Percentiles rank a stretch among this genome's conserved stretches.
phyloP scores from a whole-genome alignment of 2,797 vertebrate species.

The Hoplostethus mediterraneus region DNA sequence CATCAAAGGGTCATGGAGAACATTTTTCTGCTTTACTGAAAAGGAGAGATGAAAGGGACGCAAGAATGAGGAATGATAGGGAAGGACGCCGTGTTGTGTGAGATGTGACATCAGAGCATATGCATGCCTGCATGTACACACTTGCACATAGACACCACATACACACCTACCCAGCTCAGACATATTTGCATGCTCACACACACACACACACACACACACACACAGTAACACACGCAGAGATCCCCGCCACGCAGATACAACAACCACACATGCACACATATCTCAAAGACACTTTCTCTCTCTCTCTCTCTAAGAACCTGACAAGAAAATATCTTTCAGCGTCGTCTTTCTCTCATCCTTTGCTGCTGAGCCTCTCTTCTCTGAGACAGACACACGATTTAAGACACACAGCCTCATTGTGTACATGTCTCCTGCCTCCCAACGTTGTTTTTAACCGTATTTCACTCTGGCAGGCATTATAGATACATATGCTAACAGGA shows the following conservation, averaged over 20 bases:
- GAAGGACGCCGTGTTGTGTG: slow-evolving; percentile 43
- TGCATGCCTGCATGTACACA: neutral
- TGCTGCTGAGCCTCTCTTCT: slow-evolving; percentile 51
- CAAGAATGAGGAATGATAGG: slow-evolving; percentile 47
- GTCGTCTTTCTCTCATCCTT: slow-evolving; percentile 59
- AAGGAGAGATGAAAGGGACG: slow-evolving; percentile 64
- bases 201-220: neutral
- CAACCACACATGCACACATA: neutral
- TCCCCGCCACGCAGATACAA: neutral
- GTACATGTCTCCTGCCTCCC: slow-evolving; percentile 56
- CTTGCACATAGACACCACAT: slow-evolving; percentile 3
- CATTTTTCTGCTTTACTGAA: slow-evolving; percentile 50
- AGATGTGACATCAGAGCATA: slow-evolving; percentile 44
- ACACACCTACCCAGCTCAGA: neutral
- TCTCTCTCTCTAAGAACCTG: slow-evolving; percentile 35
- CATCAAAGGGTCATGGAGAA: slow-evolving; percentile 81
- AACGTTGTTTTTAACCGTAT: slow-evolving; percentile 62
- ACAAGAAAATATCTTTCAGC: slow-evolving; percentile 45
- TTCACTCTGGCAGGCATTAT: slow-evolving; percentile 73
- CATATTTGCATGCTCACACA: too few relatives aligned
- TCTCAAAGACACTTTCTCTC: neutral
- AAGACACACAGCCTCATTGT: slow-evolving; percentile 64
- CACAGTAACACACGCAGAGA: neutral
- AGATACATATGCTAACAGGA: slow-evolving; percentile 76
- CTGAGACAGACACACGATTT: slow-evolving; percentile 60